Evolutionary conservation across 2,797 vertebrate genomes (phyloP).

Genomic region (Nannoperca australis): DNA sequence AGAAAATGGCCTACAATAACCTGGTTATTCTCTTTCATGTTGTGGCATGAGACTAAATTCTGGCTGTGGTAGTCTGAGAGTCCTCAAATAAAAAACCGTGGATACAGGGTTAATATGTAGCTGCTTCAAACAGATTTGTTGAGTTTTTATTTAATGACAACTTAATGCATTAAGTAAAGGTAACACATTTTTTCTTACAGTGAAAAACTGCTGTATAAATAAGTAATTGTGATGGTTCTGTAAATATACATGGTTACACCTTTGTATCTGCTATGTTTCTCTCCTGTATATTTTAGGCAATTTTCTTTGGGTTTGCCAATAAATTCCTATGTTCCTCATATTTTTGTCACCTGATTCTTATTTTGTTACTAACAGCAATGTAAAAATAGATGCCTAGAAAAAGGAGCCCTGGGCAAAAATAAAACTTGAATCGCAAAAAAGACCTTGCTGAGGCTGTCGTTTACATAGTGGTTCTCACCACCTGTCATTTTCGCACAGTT

Average conservation of each 20-base stretch:
- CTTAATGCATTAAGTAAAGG: slow-evolving; percentile 61
- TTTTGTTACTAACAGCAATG: neutral
- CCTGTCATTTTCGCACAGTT: neutral
- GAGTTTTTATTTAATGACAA: slow-evolving; percentile 53
- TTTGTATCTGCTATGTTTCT: slow-evolving; percentile 80
- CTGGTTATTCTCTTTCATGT: slow-evolving; percentile 28
- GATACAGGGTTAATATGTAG: slow-evolving; percentile 61
- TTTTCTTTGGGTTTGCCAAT: slow-evolving; percentile 83
- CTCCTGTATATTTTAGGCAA: slow-evolving; percentile 82
- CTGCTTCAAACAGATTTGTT: slow-evolving; percentile 57
- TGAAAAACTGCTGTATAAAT: slow-evolving; percentile 75
- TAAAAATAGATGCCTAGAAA: neutral
- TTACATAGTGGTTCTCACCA: neutral
- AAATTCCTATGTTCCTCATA: slow-evolving; percentile 79
- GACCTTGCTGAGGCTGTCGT: neutral
- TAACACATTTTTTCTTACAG: slow-evolving; percentile 63
- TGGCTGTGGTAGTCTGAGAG: slow-evolving; percentile 28
- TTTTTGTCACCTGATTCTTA: slow-evolving; percentile 16
- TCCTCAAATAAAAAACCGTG: slow-evolving; percentile 18
- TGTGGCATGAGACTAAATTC: slow-evolving; percentile 8
- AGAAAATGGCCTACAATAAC: slow-evolving; percentile 29
- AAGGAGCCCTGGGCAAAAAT: neutral
- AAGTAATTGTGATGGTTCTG: slow-evolving; percentile 75
- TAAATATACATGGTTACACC: slow-evolving; percentile 80
- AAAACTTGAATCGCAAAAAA: neutral